Base-by-base conservation (phyloP, 2,888 invertebrate species). In the Acrobeloides nanus region DNA sequence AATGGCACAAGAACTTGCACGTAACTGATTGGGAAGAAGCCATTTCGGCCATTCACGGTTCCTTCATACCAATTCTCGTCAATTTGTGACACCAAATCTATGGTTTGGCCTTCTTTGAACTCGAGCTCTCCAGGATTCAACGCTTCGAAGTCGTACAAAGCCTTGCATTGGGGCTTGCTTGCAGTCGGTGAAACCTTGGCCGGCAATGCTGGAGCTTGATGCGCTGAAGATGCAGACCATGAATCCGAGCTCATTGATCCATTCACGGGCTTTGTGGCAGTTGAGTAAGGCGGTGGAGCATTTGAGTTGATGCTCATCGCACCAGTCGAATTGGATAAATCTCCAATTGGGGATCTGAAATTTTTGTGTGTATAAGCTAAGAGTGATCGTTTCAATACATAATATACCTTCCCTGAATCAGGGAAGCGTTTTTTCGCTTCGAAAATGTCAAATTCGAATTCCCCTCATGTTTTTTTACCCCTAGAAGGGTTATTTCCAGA, bases 1-100 rank as follows among this genome's bases (percentile, higher is more conserved):
- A n/a, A n/a, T n/a, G n/a, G n/a, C n/a, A n/a, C n/a, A n/a, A n/a
- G n/a, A n/a, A n/a, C n/a, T n/a, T n/a, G n/a, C n/a, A n/a, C n/a
- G n/a, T n/a, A n/a, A n/a, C n/a, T n/a, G n/a, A 92, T 87, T 62
- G 97, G 97, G 80, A 97, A 99, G 79, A 88, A 92, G 59, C 97
- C 97, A 41, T 86, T 85, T 27, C 62, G 65, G 24, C 70, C 70
- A 45, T 69, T 64, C 1, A 90, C 74, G 59, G 84, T 84, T 71
- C 97, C 97, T 77, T 97, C 90, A 77, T 81, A 92, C 97, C 97
- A 97, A 78, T 97, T 97, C 55, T 97, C 97, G 75, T 97, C 97
- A 68, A 97, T 87, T 77, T 89, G 87, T 78, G 84, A 87, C 71
- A 88, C 82, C 69, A 99, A 81, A 26, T 72, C 63, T 34, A 73